A percentile compares a stretch with the other conserved stretches of the same genome.
phyloP scores from a whole-genome alignment of 2,888 invertebrate genomes.

The Drosophila formosana region DNA sequence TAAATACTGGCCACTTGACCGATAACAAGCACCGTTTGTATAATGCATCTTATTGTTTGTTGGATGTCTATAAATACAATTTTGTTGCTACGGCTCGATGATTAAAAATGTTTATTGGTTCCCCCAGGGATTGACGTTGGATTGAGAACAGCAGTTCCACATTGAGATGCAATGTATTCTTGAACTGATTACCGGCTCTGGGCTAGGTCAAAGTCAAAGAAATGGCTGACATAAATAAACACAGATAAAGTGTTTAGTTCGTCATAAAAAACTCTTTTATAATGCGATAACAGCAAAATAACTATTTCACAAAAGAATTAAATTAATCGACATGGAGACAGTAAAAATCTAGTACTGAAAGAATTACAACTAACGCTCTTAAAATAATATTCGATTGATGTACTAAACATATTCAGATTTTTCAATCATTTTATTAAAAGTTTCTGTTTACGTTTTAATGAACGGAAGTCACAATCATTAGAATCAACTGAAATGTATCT shows the following conservation, averaged over 20 bases:
- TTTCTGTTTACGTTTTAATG: constrained; percentile 1
- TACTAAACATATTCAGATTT: no score
- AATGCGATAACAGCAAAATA: no score
- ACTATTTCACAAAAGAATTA: no score
- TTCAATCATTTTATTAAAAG: not conserved
- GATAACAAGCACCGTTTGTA: constrained; percentile 35
- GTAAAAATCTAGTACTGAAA: no score
- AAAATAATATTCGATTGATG: no score
- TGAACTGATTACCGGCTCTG: constrained; percentile 38
- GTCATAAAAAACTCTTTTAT: not conserved
- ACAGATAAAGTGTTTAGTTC: not conserved
- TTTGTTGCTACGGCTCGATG: constrained; percentile 30
- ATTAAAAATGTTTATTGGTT: constrained; percentile 27
- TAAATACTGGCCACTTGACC: constrained; percentile 39
- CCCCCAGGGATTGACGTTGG: constrained; percentile 4
- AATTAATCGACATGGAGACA: no score
- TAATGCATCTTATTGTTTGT: constrained; percentile 37
- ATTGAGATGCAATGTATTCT: constrained; percentile 36
- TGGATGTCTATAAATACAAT: constrained; percentile 26
- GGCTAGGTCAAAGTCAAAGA: constrained; percentile 42
- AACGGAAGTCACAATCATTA: constrained; percentile 24
- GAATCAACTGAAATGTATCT: constrained; percentile 13
- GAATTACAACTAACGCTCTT: no score
- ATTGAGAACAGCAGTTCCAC: constrained; percentile 3
- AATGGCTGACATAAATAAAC: not conserved